Evolutionary conservation across 2,797 vertebrate genomes (phyloP), one percentile per base, ranked within the genome.

Genomic region (Odontamblyopus lacepedii): DNA sequence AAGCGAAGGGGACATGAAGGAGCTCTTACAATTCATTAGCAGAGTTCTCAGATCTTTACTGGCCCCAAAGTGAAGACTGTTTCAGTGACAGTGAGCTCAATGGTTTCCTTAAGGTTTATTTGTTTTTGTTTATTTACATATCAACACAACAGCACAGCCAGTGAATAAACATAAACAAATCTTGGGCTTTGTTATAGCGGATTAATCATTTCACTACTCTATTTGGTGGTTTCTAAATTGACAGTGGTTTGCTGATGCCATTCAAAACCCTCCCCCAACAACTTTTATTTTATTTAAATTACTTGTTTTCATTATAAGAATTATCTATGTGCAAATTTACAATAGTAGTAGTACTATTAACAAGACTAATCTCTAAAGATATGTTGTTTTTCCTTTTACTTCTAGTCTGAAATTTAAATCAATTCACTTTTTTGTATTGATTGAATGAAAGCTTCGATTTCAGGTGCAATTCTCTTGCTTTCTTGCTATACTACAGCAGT

Each of bases 11-110:
- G 67, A 76, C 55, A 79, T 76, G 73, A 79, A 80, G 63, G 73
- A 87, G 78, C 59, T 26, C 65, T 35, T 77, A 67, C 78, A 87
- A 72, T 90, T 89, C 82, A 90, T 90, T 88, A 87, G 65, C 64
- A 30, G 67, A 68, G 51, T 76, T 41, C 53, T 79, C 41, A 67
- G 44, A 26, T 48, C 70, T 63, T 70, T 69, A 78, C 6, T 0
- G 56, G 72, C 74, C 63, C 38, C 26, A 65, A 67, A 70, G 73
- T 62, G 61, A 77, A 8, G 35, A 38, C 62, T 32, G 48, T 32
- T 64, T 38, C 55, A 65, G 7, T 35, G 16, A 55, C 32, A 23
- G 7, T 48, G 51, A 60, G 7, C 38, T 2, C 48, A 44, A 66
- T 18, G 15, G 6, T 18, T 29, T 26, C 15, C 23, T 50, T 65